Base-by-base conservation (phyloP, 2,797 vertebrate species). In the Cuniculus paca region DNA sequence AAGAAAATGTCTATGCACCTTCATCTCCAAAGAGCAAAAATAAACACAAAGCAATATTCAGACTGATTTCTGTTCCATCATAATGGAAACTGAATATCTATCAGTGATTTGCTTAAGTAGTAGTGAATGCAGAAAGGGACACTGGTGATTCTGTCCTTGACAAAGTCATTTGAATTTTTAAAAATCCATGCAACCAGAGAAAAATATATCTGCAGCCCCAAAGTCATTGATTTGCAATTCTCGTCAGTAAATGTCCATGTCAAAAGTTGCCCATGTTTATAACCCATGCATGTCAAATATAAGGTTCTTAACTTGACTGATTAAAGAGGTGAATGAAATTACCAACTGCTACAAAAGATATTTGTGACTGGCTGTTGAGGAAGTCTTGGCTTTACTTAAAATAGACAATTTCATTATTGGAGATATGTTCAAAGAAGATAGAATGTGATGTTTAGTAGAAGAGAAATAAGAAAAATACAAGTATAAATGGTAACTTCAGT, bases 321-420 rank as follows among this genome's bases (percentile, higher is more conserved):
- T 42, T 95, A 97, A 96, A 90, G 12, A 34, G 28, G 39, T 79
- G 45, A 81, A 95, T 97, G 95, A 96, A 96, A 97, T 97, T 96
- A 96, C 65, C 72, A 97, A 61, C 82, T 96, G 95, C 54, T 96
- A 89, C 58, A 96, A 95, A 94, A n/a, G 89, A 96, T 86, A 82
- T 95, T 84, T 98, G 86, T 95, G 78, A 96, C 95, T 94, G 95
- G 28, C n/a, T 95, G 19, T 74, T 96, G 72, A 95, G 77, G 79
- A 96, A 96, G 54, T 90, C 54, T 78, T 96, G 56, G 63, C n/a
- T 96, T 95, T 97, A 93, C 94, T 94, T 91, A 97, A 97, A 94
- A 91, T 54, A 87, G 92, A 70, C 95, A 91, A 91, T 94, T 95
- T 95, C 48, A 96, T 98, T 97, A 94, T 77, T 61, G 91, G 20